Evolutionary conservation across 2,888 invertebrate genomes (phyloP), one percentile per base, ranked within the genome.

Genomic region (Sminthurinus aureus): DNA sequence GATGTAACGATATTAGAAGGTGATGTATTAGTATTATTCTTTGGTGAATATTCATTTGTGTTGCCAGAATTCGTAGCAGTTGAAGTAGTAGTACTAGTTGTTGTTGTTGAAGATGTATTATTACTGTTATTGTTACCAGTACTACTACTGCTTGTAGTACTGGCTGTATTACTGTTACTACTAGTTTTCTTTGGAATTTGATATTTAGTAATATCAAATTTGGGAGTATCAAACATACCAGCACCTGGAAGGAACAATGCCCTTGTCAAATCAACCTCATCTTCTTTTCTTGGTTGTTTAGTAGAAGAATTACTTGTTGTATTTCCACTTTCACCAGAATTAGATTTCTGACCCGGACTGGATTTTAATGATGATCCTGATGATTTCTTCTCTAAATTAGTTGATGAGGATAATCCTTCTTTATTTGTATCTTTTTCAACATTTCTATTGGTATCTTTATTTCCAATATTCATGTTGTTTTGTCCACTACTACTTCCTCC

Each of bases 151-250:
- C 66, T 64, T 6, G 66, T 26, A 51, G 13, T 22, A 18, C 26
- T 64, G 24, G 24, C 67, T 4, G 24, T 75, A 20, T n/a, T 66
- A 12, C 20, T 50, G 1, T 38, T n/a, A 38, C 15, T 51, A 73
- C 81, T 74, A 6, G 87, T 85, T 50, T 88, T 88, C 26, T 88
- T 88, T 0, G 88, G 88, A 26, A 88, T 88, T 75, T 88, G 88
- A 82, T 88, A 88, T 74, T 86, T 88, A 9, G 86, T 79, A 67
- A 87, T 85, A 80, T 88, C 87, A 67, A 87, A 86, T 24, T 85
- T 85, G 13, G 85, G 86, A 64, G 81, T 86, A 51, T 85, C 84
- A 64, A 84, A 82, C n/a, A 76, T 74, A 22, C 86, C 86, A 66
- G 84, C 78, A 13, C 85, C 86, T 13, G 87, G 87, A 82, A 85